Evolutionary conservation across 35 echinoderm and acorn worm genomes (phyloP), one percentile per base, ranked within the genome.

Genomic region (Chiridota heheva): DNA sequence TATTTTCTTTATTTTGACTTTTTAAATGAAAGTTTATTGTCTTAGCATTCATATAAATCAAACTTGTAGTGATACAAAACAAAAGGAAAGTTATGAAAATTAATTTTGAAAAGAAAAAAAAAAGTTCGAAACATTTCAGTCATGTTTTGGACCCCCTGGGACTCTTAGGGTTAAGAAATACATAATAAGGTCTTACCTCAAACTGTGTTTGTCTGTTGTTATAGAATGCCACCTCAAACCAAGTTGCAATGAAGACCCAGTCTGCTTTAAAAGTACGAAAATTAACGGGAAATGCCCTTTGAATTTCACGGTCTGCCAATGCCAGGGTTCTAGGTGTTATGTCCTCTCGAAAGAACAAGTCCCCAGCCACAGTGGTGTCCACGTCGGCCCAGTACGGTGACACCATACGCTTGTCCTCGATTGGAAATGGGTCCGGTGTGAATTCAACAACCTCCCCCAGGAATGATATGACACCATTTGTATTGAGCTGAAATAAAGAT

Each of bases 381-480:
- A 91, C 93, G 39, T 97, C 93, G 40, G 88, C 93, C 93, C 93
- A 97, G 63, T 53, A 97, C 2, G 93, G 93, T 4, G 93, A 83
- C 17, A 97, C 81, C 12, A 91, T 44, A 22, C 93, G 83, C 3
- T 73, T 85, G 35, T 91, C 84, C 31, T 49, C 84, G 5, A 97
- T 46, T 5, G 93, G 93, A 59, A 97, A 97, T 13, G 47, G 26
- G 16, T 87, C 84, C 27, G 93, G 88, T 1, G 88, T 91, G 73
- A 84, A 97, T 45, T 83, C 58, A 33, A 44, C 40, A 16, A 97
- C 93, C 36, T 84, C 73, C 28, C 67, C 41, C 24, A 88, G 61
- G 57, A 97, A 97, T 10, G 93, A 97, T 62, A 97, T 49, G 8
- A 97, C 68, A 8, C 93, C 93, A 67, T 97, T 97, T 17, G 83